Evolutionary conservation across 2,797 vertebrate genomes (phyloP), one percentile per base, ranked within the genome.

Genomic region (Acanthurus tractus): DNA sequence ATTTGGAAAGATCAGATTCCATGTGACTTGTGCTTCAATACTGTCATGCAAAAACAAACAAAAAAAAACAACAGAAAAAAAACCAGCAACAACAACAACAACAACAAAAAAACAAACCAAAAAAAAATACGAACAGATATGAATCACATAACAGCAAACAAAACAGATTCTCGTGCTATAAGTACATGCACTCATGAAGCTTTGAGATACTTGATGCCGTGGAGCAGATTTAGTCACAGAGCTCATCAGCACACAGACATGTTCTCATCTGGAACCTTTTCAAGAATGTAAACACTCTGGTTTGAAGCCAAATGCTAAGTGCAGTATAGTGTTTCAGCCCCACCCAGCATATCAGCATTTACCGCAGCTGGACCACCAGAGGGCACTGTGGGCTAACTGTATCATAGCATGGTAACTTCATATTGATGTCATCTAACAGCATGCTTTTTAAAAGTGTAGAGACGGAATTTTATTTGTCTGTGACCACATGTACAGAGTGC

Each of bases 281-380:
- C 77, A 86, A 71, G 64, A 72, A 82, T 86, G 76, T 79, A 73
- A 82, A 76, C 23, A 50, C 38, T 83, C 62, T 63, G 45, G 55
- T 71, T 54, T 36, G 50, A 59, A 75, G 63, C 69, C 64, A 73
- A 73, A 77, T 13, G n/a, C 48, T 8, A 61, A 78, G 69, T n/a
- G 58, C 8, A 20, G n/a, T 49, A 56, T 48, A 22, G 9, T 59
- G 6, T 78, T 54, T 69, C 70, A 76, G 55, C 81, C 56, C 62
- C 59, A 48, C 74, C 84, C 76, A 59, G 46, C 42, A 13, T 23
- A 58, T 59, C 36, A 57, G 23, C 63, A 49, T 18, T 8, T 68
- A 61, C 52, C 77, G 20, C 48, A 52, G 62, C 66, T 40, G 18
- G 22, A 45, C 91, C 93, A 93, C 63, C 74, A 93, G 94, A 89